A percentile compares a stretch with the other conserved stretches of the same genome.
These are phyloP conservation scores for Drosophila monieri DNA, from an alignment of 2,888 invertebrate species.

Conservation along the genomic window DNA sequence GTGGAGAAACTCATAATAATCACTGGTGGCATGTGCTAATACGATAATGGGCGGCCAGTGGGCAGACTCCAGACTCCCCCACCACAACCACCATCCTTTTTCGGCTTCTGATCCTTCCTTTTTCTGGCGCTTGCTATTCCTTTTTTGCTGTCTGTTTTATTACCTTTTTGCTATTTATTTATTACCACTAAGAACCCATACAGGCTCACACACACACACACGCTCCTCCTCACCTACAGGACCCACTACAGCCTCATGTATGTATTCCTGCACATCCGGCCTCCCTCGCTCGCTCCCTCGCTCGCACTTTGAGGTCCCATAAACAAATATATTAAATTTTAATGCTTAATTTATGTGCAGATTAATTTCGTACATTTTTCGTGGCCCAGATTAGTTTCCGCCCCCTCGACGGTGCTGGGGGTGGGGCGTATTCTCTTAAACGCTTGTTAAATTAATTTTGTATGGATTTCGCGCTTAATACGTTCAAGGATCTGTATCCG, in stretches of 20 bases:
- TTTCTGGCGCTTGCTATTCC: neutral
- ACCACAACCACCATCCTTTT: neutral
- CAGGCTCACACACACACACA: slow-evolving; percentile 7
- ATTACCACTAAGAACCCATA: slow-evolving; percentile 44
- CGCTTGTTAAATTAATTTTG: slow-evolving; percentile 30
- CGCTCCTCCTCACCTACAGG: neutral
- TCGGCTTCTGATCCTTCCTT: neutral
- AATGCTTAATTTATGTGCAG: slow-evolving; percentile 58
- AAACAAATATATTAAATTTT: slow-evolving; percentile 60
- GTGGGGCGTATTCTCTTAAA: slow-evolving; percentile 16
- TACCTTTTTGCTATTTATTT: slow-evolving; percentile 53
- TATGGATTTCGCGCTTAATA: slow-evolving; percentile 21
- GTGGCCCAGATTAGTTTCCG: slow-evolving; percentile 49
- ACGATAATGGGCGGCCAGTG: slow-evolving; percentile 45
- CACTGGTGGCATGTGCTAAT: slow-evolving; percentile 49
- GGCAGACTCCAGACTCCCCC: slow-evolving; percentile 21
- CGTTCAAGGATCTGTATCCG: neutral
- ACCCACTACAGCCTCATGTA: slow-evolving; percentile 20
- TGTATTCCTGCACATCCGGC: slow-evolving; percentile 14
- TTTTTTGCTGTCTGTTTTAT: slow-evolving; percentile 45
- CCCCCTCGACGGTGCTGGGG: too few species aligned
- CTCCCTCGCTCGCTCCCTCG: neutral
- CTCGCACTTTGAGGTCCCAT: slow-evolving; percentile 37
- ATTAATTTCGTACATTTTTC: slow-evolving; percentile 57
- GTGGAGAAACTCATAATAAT: slow-evolving; percentile 34